Evolutionary conservation across 2,888 invertebrate genomes (phyloP).

Genomic region (Nemoura dubitans): DNA sequence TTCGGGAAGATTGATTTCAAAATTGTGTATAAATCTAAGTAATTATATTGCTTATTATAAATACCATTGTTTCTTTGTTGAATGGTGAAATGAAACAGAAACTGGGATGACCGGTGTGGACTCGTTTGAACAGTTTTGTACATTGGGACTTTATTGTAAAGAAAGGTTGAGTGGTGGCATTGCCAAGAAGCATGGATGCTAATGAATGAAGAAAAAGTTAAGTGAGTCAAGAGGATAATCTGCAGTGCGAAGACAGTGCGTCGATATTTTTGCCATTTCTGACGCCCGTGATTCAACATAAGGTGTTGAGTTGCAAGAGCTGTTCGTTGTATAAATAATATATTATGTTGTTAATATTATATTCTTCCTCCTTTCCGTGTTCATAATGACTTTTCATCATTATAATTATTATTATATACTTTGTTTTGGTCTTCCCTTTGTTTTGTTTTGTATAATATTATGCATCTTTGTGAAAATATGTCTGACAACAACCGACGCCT

Average conservation of each 20-base stretch:
- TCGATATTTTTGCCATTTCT: neutral
- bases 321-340: conserved; percentile 17
- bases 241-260: neutral
- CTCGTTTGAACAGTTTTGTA: conserved; percentile 26
- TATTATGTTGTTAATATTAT: conserved; percentile 36
- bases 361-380: conserved; percentile 33
- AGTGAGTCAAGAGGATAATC: conserved; percentile 23
- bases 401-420: neutral
- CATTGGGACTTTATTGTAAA: conserved; percentile 29
- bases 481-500: neutral
- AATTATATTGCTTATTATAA: conserved; percentile 36
- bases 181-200: neutral
- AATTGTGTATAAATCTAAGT: conserved; percentile 33
- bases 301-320: neutral
- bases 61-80: conserved; percentile 31
- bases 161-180: neutral
- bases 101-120: neutral
- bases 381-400: conserved; percentile 14
- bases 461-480: neutral
- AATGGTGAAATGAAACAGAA: conserved; percentile 15
- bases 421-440: conserved; percentile 3
- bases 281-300: neutral
- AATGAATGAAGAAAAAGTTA: conserved; percentile 23
- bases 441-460: conserved; percentile 7
- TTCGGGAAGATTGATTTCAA: conserved; percentile 32